Percentiles rank a stretch among this genome's conserved stretches.
phyloP scores from a whole-genome alignment of 1,140 invertebrate species.

The Pteromalus puparum region DNA sequence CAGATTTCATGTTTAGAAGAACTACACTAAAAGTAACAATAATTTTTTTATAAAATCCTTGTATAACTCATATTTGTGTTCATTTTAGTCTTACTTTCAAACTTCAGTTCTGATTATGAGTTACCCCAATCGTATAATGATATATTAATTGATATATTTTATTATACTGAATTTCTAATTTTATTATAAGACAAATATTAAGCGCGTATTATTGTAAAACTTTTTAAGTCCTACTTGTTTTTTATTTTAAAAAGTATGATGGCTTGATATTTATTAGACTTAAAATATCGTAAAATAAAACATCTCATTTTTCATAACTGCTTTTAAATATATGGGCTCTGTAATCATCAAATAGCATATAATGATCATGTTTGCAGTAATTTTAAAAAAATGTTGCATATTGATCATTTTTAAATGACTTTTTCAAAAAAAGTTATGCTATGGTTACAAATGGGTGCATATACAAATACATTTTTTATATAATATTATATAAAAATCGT shows the following conservation, averaged over 20 bases:
- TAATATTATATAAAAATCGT: neutral
- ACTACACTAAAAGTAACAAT: neutral
- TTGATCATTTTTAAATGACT: neutral
- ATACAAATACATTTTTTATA: constrained; percentile 27
- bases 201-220: constrained; percentile 29
- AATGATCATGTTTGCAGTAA: neutral
- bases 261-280: too few relatives aligned
- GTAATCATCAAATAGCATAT: neutral
- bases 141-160: too few relatives aligned
- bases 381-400: neutral
- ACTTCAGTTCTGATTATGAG: neutral
- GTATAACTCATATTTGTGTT: neutral
- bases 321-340: neutral
- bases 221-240: neutral
- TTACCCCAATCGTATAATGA: neutral
- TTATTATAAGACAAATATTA: constrained; percentile 20
- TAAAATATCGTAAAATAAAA: too few relatives aligned
- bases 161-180: constrained; percentile 1
- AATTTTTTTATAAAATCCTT: neutral
- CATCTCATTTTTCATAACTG: neutral
- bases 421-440: neutral
- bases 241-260: too few relatives aligned
- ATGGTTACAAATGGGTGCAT: constrained; percentile 8
- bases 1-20: neutral
- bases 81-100: neutral